Evolutionary conservation across 1,140 invertebrate species (phyloP), one percentile per base, ranked within the genome.

Genomic region (Musca vetustissima): DNA sequence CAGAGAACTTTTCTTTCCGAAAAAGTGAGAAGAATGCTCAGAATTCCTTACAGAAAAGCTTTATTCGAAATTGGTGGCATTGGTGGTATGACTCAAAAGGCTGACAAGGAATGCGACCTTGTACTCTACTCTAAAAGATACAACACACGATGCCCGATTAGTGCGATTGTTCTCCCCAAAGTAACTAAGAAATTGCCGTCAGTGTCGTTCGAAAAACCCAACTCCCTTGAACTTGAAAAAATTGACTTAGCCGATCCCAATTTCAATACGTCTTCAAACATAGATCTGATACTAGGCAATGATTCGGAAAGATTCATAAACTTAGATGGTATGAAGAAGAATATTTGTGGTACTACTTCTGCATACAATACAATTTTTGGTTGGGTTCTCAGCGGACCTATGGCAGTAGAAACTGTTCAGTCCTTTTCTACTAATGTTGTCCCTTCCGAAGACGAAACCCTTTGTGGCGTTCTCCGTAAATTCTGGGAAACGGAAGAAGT

Each of bases 291-390:
- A 28, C 15, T 61, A 36, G 28, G 57, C 25, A 61, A 36, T 61
- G 57, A 61, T 36, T 61, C 8, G 8, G 57, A 61, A 36, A n/a
- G 22, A n/a, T 57, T 57, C 22, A 21, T 57, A 15, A 57, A 57
- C 24, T n/a, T 57, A 15, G 53, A 57, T 19, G 28, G 28, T 36
- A 32, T 36, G 32, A 59, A 36, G 8, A 61, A 61, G 53, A 43
- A 61, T 61, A 43, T 61, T 36, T 61, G 57, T 19, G 57, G 28
- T 24, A 9, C 17, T 11, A 43, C 28, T 17, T 61, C 57, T 0
- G 57, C 57, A 22, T 61, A 61, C 28, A 61, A 61, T 36, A 61
- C 57, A 36, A 61, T 61, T 36, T 61, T 61, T 17, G 28, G 24
- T 15, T 57, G 53, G 53, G 25, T 61, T 9, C 57, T 61, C 15